Evolutionary conservation across 2,888 invertebrate species (phyloP).

Genomic region (Halocaridina rubra): DNA sequence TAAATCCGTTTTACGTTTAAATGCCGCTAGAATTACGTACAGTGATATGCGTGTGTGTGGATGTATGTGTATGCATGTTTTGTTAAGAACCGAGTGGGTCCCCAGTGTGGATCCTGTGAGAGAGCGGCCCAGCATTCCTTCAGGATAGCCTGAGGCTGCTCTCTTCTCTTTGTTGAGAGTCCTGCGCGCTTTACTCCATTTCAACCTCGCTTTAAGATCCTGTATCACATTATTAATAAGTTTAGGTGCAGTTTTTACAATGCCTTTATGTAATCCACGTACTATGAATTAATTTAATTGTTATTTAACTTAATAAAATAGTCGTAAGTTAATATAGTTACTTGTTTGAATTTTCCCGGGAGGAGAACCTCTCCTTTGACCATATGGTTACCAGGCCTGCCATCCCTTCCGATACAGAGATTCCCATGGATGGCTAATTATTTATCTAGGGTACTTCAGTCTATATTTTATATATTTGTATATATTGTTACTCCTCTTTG

Average conservation of each 20-base stretch:
- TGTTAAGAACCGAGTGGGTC: not conserved
- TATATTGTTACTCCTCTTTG: not conserved
- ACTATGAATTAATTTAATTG: too few species aligned
- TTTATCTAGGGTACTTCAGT: not conserved
- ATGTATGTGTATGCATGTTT: conserved; percentile 15
- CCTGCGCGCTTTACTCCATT: conserved; percentile 35
- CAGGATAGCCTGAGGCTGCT: conserved; percentile 48
- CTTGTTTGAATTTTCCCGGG: conserved; percentile 56
- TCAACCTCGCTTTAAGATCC: not conserved
- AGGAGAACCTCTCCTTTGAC: conserved; percentile 48
- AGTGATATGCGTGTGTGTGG: not conserved
- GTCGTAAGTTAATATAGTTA: too few species aligned
- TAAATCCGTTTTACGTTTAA: not conserved
- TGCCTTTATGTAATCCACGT: too few species aligned
- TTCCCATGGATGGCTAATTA: conserved; percentile 45
- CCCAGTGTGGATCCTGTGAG: not conserved
- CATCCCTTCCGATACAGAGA: conserved; percentile 50
- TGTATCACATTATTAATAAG: not conserved
- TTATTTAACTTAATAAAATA: not conserved
- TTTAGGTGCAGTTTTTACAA: not conserved
- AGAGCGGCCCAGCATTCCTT: conserved; percentile 47
- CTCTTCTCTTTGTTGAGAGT: conserved; percentile 46
- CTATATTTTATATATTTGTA: not conserved
- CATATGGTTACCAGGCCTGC: conserved; percentile 40
- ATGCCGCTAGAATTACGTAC: too few species aligned